phyloP scores from a whole-genome alignment of 2,888 invertebrate genomes.

The Cantharis rustica region DNA sequence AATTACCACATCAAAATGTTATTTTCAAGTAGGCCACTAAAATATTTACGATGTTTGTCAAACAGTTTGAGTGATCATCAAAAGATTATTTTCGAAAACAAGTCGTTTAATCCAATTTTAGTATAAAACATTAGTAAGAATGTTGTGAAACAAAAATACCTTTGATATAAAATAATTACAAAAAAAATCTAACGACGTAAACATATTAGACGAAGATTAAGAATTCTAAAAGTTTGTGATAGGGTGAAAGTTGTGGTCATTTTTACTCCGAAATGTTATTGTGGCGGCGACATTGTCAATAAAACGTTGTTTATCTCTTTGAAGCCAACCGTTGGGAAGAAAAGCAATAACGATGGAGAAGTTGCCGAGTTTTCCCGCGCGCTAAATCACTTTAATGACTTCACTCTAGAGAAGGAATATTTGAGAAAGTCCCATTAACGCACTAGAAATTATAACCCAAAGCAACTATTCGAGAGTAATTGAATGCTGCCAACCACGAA shows the following conservation, averaged over 20 bases:
- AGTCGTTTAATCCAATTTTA: background rate
- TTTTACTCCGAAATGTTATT: constrained; percentile 23
- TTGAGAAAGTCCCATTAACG: constrained; percentile 26
- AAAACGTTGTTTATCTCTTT: constrained; percentile 35
- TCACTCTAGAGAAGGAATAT: constrained; percentile 35
- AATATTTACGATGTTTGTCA: background rate
- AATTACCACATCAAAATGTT: background rate
- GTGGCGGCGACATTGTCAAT: constrained; percentile 36
- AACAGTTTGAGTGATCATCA: background rate
- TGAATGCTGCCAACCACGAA: constrained; percentile 22
- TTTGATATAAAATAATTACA: background rate
- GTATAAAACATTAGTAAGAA: background rate
- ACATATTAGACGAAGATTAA: background rate
- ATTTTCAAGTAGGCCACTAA: background rate
- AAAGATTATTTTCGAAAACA: background rate
- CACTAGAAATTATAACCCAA: constrained; percentile 23
- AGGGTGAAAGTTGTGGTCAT: constrained; percentile 17
- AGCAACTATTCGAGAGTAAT: constrained; percentile 28
- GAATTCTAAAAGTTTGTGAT: constrained; percentile 2
- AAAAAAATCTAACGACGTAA: background rate
- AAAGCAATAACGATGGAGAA: constrained; percentile 36
- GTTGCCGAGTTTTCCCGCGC: constrained; percentile 32
- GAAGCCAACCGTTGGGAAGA: constrained; percentile 26
- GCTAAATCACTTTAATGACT: constrained; percentile 47
- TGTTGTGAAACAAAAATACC: background rate